These are phyloP conservation scores for Leptinotarsa defecta DNA, from an alignment of 1,140 invertebrate genomes.

Conservation along the genomic window DNA sequence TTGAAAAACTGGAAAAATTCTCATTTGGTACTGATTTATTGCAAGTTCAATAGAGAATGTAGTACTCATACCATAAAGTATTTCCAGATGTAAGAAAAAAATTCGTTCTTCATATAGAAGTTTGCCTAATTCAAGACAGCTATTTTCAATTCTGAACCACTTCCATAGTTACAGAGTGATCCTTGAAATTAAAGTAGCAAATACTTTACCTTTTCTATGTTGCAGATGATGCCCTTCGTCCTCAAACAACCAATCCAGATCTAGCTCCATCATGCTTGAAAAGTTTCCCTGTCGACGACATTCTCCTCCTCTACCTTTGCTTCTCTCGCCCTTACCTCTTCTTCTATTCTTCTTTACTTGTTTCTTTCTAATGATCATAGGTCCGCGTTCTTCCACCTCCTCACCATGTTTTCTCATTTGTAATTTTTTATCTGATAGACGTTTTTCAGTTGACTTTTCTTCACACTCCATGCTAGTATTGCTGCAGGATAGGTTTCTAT, in stretches of 20 bases:
- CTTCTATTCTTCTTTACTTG: background rate
- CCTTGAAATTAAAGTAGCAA: no score
- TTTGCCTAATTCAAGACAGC: no score
- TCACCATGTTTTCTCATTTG: background rate
- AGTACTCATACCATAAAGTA: no score
- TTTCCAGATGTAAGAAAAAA: no score
- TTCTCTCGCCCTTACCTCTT: background rate
- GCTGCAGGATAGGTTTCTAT: conserved; percentile 51
- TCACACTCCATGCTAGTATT: conserved; percentile 50
- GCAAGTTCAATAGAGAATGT: no score
- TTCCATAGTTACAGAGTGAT: no score
- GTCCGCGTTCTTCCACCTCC: background rate
- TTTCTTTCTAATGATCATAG: conserved; percentile 11
- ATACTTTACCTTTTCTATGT: conserved; percentile 45
- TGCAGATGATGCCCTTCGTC: conserved; percentile 46
- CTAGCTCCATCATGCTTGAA: conserved; percentile 50
- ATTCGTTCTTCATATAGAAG: no score
- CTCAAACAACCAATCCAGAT: conserved; percentile 55
- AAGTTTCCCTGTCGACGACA: conserved; percentile 39
- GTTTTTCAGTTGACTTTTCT: conserved; percentile 13
- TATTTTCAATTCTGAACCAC: no score
- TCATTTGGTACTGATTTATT: no score
- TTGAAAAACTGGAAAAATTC: no score
- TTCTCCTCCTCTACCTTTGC: background rate
- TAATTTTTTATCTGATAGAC: background rate